Base-by-base conservation (phyloP, 2,888 invertebrate genomes). In the Himalopsyche kuldschensis region DNA sequence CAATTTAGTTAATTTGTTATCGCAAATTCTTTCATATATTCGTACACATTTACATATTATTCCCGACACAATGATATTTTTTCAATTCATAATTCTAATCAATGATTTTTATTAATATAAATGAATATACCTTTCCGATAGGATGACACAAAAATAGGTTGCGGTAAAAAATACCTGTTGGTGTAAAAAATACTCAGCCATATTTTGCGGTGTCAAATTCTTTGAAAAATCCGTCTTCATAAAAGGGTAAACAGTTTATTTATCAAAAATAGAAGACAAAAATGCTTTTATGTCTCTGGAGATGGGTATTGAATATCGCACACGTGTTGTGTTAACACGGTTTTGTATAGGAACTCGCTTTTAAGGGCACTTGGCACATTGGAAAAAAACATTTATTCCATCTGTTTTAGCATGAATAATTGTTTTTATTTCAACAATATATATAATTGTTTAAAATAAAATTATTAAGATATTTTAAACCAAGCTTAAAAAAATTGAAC, bases 291-390 rank as follows among this genome's bases (percentile, higher is more conserved):
- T 76, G 35, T 76, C 11, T 35, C 17, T 69, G 15, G n/a, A 76
- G 35, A 69, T 69, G 69, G 41, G 41, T 76, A 76, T 76, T 76
- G n/a, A 76, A 76, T 76, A 76, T 76, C 76, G 24, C 15, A 76
- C 76, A 76, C 76, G 76, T 76, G 76, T 76, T 76, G 35, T 8
- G 69, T 69, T 69, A 20, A 27, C 27, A 69, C 27, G 27, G 30
- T 69, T 30, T 30, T 69, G 69, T 69, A 27, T 27, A 20, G 0
- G 15, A 11, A 24, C 24, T 30, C 10, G 3, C 10, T 30, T 24
- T 27, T 27, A 27, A 41, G 15, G 1, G 10, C 11, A 27, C 24
- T 69, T 30, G 30, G 4, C 30, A 69, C 30, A 69, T 30, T 30
- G 3, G 3, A 41, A 41, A 15, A 15, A 41, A 15, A 0, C 11